phyloP scores from a whole-genome alignment of 30 jellyfish, hydroid and myxozoan species.

The Nemopilema nomurai region DNA sequence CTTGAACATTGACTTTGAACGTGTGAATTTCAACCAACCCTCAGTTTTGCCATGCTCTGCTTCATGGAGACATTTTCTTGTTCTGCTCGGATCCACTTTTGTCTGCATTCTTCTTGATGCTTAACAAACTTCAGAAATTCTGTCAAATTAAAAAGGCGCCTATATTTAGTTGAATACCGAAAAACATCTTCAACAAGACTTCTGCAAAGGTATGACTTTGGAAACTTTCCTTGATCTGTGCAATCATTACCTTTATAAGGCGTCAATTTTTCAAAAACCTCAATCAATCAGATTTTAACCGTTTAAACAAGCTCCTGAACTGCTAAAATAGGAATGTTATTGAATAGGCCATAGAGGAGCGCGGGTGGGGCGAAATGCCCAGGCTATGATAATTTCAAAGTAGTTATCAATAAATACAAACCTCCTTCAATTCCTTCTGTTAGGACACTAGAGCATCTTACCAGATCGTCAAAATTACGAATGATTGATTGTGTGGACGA shows the following conservation, averaged over 20 bases:
- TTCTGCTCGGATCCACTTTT: slow-evolving; percentile 88
- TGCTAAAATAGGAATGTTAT: too few species aligned
- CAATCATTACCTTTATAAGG: too few species aligned
- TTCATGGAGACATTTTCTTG: slow-evolving; percentile 90
- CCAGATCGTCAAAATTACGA: slow-evolving; percentile 88
- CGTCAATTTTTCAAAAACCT: too few species aligned
- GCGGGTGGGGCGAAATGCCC: too few species aligned
- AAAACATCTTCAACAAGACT: neutral
- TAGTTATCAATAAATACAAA: slow-evolving; percentile 10
- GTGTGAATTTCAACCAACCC: slow-evolving; percentile 62
- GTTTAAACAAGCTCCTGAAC: too few species aligned
- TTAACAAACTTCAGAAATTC: slow-evolving; percentile 92
- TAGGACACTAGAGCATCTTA: slow-evolving; percentile 88
- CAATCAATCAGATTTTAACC: too few species aligned
- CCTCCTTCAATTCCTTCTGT: slow-evolving; percentile 98
- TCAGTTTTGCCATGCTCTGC: slow-evolving; percentile 89
- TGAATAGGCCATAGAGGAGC: too few species aligned
- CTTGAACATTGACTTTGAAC: too few species aligned
- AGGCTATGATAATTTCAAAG: too few species aligned
- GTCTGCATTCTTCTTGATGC: slow-evolving; percentile 93
- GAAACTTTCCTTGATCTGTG: too few species aligned
- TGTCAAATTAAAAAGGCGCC: slow-evolving; percentile 1
- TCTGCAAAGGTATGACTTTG: too few species aligned
- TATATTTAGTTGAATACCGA: neutral
- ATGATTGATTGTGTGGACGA: slow-evolving; percentile 55